Evolutionary conservation across 2,113 vertebrate genomes (phyloP).

Genomic region (Arizona elegans): DNA sequence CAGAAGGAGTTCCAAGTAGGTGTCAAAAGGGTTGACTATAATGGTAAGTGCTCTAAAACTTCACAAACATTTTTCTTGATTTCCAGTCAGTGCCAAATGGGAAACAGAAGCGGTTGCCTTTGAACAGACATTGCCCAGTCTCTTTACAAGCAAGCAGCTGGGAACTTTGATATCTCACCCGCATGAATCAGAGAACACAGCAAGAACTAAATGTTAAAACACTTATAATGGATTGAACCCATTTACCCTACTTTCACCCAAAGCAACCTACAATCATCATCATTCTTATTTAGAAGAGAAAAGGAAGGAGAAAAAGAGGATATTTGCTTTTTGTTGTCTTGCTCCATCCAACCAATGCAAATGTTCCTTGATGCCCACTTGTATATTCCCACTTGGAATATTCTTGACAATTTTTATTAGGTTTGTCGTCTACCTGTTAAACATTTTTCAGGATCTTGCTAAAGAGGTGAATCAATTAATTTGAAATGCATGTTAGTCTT

Average conservation of each 20-base stretch:
- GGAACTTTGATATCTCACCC: background rate
- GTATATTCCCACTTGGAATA: constrained; percentile 38
- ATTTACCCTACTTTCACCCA: background rate
- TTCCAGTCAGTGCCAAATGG: background rate
- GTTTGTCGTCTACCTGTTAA: constrained; percentile 41
- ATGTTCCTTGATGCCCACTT: background rate
- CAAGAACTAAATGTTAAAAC: background rate
- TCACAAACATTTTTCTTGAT: background rate
- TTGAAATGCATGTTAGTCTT: constrained; percentile 56
- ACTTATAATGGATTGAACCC: background rate
- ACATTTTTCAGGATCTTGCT: constrained; percentile 51
- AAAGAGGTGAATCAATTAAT: constrained; percentile 56
- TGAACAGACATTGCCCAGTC: background rate
- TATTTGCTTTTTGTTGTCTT: background rate
- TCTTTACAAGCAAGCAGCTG: background rate
- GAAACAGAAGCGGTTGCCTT: background rate
- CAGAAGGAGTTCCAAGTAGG: background rate
- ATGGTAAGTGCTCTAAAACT: background rate
- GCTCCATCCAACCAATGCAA: background rate
- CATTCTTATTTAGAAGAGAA: background rate
- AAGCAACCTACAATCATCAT: background rate
- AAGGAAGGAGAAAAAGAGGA: too few relatives aligned
- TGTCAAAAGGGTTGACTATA: background rate
- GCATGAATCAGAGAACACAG: background rate
- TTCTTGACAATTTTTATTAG: constrained; percentile 40